Evolutionary conservation across 2,888 invertebrate species (phyloP).

Genomic region (Ichneumon xanthorius): DNA sequence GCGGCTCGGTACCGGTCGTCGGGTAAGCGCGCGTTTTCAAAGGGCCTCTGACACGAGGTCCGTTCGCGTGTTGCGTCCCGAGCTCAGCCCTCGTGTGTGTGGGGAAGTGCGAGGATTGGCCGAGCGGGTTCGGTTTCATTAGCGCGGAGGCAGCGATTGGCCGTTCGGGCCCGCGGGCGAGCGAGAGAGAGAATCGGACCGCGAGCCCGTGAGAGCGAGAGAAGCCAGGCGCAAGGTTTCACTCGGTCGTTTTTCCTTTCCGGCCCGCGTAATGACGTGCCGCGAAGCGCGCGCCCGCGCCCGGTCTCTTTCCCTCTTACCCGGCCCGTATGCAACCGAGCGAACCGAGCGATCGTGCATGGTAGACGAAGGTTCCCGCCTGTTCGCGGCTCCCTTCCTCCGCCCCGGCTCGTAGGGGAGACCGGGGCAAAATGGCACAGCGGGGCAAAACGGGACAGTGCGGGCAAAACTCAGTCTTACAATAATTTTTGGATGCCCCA

Average conservation of each 20-base stretch:
- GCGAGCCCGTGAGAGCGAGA: not conserved
- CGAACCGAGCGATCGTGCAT: constrained; percentile 81
- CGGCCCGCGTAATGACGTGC: constrained; percentile 79
- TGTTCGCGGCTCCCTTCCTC: constrained; percentile 43
- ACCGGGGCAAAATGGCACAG: too few species aligned
- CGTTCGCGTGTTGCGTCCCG: not conserved
- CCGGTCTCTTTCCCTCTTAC: constrained; percentile 1
- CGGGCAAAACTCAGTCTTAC: too few species aligned
- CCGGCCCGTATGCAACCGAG: constrained; percentile 56
- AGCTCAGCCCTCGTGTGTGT: constrained; percentile 9
- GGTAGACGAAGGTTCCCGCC: constrained; percentile 76
- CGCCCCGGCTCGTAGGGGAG: not conserved
- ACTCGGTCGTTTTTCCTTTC: constrained; percentile 78
- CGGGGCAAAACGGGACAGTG: too few species aligned
- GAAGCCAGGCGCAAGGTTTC: constrained; percentile 22
- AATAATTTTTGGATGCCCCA: too few species aligned
- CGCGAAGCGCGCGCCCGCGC: constrained; percentile 48
- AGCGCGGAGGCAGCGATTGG: constrained; percentile 79
- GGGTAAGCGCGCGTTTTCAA: constrained; percentile 48
- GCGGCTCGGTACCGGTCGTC: constrained; percentile 41
- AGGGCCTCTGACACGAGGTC: constrained; percentile 52
- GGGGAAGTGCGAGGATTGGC: constrained; percentile 74
- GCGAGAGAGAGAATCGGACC: not conserved
- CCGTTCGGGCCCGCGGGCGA: constrained; percentile 66
- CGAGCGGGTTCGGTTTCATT: constrained; percentile 81